Evolutionary conservation across 2,797 vertebrate species (phyloP).

Genomic region (Cryptoblepharus egeriae): DNA sequence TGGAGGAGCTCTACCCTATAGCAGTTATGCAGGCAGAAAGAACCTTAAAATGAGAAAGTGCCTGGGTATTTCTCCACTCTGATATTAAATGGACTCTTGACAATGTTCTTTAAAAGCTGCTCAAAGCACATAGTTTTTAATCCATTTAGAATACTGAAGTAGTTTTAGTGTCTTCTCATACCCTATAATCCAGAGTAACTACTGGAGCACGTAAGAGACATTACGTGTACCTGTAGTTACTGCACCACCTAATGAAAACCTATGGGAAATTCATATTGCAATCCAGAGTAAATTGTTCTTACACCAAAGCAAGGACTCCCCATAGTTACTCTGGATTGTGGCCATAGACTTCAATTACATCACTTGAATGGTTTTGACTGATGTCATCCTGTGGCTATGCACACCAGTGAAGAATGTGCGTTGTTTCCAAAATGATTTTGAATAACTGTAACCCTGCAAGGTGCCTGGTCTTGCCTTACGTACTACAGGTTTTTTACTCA

Average conservation of each 20-base stretch:
- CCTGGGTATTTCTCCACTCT: not conserved
- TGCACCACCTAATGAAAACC: too few species aligned
- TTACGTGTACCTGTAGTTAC: too few species aligned
- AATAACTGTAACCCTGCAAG: not conserved
- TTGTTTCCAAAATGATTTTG: not conserved
- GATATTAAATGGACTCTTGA: not conserved
- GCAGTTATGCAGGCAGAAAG: too few species aligned
- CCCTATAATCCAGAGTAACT: too few species aligned
- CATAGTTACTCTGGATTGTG: too few species aligned
- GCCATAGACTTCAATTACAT: not conserved
- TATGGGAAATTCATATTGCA: too few species aligned
- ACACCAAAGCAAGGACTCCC: too few species aligned
- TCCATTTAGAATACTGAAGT: not conserved
- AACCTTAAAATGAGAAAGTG: not conserved
- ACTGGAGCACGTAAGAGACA: too few species aligned
- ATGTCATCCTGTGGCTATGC: not conserved
- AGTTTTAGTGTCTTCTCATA: not conserved
- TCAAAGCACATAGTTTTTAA: slow-evolving; percentile 5
- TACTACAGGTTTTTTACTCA: not conserved
- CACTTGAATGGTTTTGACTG: not conserved
- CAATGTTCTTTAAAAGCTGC: not conserved
- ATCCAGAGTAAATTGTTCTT: too few species aligned
- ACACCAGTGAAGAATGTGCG: not conserved
- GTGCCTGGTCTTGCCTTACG: not conserved
- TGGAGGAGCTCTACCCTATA: too few species aligned